These are phyloP conservation scores for Crotalus viridis DNA, from an alignment of 2,113 vertebrate genomes.

Conservation along the genomic window DNA sequence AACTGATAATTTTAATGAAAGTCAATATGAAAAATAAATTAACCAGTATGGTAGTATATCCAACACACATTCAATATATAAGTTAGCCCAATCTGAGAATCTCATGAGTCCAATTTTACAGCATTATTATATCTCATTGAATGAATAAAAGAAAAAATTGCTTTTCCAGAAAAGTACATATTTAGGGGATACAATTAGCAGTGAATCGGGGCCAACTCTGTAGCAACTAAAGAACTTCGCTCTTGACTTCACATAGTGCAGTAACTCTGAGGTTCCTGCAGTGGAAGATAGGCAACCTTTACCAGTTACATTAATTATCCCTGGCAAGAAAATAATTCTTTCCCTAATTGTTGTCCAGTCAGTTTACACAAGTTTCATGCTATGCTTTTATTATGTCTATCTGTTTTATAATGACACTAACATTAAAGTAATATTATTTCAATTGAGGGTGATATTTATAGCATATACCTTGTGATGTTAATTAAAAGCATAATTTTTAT, in stretches of 20 bases:
- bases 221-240: neutral
- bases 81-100: neutral
- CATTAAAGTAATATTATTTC: conserved; percentile 87
- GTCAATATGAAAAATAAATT: neutral
- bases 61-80: neutral
- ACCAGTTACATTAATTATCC: neutral
- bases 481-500: conserved; percentile 96
- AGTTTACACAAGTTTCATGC: conserved; percentile 62
- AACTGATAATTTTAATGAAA: neutral
- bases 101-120: neutral
- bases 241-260: neutral
- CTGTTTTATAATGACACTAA: conserved; percentile 81
- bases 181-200: neutral
- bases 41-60: neutral
- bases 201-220: neutral
- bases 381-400: conserved; percentile 68
- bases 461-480: conserved; percentile 88
- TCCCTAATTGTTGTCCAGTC: conserved; percentile 62
- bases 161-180: neutral
- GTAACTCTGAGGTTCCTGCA: neutral
- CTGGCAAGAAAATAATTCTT: conserved; percentile 50
- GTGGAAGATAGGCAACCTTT: neutral
- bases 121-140: neutral
- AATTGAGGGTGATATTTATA: conserved; percentile 83
- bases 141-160: neutral